Conservation (phyloP, 1,140 invertebrate species). For the Drosophila ironensis region DNA sequence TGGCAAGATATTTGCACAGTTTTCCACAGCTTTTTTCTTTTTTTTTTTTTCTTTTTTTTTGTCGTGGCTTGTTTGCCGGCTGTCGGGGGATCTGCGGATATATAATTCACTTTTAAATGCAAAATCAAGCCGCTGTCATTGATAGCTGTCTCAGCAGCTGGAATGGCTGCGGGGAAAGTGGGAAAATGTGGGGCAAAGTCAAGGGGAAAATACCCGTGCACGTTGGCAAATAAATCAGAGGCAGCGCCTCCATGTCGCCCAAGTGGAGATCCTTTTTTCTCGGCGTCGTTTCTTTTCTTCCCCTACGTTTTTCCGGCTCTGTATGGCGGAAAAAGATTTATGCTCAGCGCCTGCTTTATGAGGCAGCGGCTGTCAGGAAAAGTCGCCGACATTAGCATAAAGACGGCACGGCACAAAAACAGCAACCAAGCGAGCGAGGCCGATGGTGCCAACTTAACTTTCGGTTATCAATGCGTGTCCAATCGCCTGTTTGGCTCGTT, state of each 20-base stretch:
- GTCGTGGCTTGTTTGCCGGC: background rate
- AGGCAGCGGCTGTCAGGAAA: slow-evolving; percentile 30
- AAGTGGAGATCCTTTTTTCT: slow-evolving; percentile 29
- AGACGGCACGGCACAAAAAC: background rate
- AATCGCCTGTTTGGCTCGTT: slow-evolving; percentile 21
- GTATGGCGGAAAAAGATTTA: slow-evolving; percentile 57
- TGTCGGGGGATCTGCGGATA: slow-evolving; percentile 6
- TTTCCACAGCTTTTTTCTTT: background rate
- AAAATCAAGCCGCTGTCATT: slow-evolving; percentile 71
- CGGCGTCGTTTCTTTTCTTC: background rate
- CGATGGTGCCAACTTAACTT: slow-evolving; percentile 14
- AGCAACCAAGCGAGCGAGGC: background rate
- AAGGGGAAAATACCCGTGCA: slow-evolving; percentile 59
- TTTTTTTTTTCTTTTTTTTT: slow-evolving; percentile 9
- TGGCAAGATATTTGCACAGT: slow-evolving; percentile 27
- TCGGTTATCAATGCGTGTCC: slow-evolving; percentile 33
- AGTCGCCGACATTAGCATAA: slow-evolving; percentile 62
- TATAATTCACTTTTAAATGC: slow-evolving; percentile 78
- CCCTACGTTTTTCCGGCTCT: background rate
- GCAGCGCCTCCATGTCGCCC: slow-evolving; percentile 47
- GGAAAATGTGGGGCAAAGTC: background rate
- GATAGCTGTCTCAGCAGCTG: slow-evolving; percentile 40
- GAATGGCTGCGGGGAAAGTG: background rate
- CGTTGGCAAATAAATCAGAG: slow-evolving; percentile 71
- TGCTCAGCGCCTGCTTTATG: slow-evolving; percentile 37